Base-by-base conservation (phyloP, 2,113 vertebrate genomes). In the Panthera tigris region DNA sequence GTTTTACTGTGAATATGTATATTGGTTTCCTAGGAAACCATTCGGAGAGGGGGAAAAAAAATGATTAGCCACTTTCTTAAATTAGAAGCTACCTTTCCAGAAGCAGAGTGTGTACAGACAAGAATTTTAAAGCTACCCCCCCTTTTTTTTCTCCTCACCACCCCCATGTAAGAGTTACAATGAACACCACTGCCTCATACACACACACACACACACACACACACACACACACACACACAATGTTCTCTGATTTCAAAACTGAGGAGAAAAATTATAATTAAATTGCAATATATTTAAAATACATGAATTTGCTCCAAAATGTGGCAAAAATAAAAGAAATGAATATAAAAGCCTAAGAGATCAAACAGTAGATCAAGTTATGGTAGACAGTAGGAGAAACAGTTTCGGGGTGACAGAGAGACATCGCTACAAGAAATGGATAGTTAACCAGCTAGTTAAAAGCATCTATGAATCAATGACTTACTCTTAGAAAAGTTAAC, bases 11-110 rank as follows among this genome's bases (percentile, higher is more conserved):
- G 88, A 95, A 45, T 80, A 74, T 76, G 69, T 93, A 94, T 68
- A 52, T 73, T 94, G 63, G 81, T 95, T 97, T 97, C 94, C 92
- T 36, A 98, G 97, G 98, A 98, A 98, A 98, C 97, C 89, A 97
- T 97, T 97, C 87, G 78, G 95, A 96, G 79, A 55, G 94, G 94
- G 74, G 1, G 61, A 97, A 97, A 96, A 96, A 98, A 97, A 95
- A 29, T 96, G 92, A 93, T 97, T 98, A 97, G 92, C 71, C 78
- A 71, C 90, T 95, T 97, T 95, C 68, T 94, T 96, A 96, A 98
- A 96, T 90, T 96, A 96, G 95, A 92, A 91, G 55, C 71, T 97
- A 79, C 57, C 76, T 94, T 96, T 94, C 82, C 57, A 87, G 80
- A 69, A 88, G 48, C 23, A 87, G 19, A 84, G 57, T 73, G 31